Percentiles rank a stretch among this genome's conserved stretches.
phyloP scores from a whole-genome alignment of 2,113 vertebrate genomes.

The Empidonax traillii region DNA sequence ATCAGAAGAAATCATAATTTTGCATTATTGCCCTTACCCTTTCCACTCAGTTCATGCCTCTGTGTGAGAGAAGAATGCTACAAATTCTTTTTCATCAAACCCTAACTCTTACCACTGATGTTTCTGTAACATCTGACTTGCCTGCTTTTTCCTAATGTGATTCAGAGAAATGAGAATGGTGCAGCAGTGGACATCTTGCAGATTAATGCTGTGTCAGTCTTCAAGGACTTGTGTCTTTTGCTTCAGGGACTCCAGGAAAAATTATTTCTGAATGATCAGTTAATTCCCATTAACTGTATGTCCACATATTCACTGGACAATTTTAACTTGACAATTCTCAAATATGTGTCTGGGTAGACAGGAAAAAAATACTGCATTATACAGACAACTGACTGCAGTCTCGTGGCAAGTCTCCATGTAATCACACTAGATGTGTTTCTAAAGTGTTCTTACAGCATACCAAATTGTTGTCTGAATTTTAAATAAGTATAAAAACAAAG shows the following conservation, averaged over 20 bases:
- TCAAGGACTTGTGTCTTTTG: not conserved
- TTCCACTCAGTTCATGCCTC: not conserved
- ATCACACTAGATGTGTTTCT: not conserved
- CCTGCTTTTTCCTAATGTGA: not conserved
- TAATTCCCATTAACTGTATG: not conserved
- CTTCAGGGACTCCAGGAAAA: not conserved
- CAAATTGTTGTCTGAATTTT: not conserved
- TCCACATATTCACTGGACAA: not conserved
- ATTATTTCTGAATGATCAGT: not conserved
- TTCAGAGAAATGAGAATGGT: not conserved
- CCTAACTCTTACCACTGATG: not conserved
- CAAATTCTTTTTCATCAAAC: not conserved
- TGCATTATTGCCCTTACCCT: not conserved
- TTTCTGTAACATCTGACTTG: not conserved
- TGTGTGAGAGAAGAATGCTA: not conserved
- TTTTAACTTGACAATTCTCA: not conserved
- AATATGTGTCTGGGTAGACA: not conserved
- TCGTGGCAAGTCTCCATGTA: not conserved
- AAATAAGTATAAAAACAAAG: not conserved
- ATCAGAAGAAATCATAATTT: not conserved
- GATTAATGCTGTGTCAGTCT: not conserved
- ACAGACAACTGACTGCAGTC: not conserved
- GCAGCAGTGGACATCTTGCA: not conserved
- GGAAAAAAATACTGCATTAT: not conserved
- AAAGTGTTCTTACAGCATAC: not conserved